These are phyloP conservation scores for Hormaphis cornu DNA, from an alignment of 1,140 invertebrate genomes.

Conservation along the genomic window DNA sequence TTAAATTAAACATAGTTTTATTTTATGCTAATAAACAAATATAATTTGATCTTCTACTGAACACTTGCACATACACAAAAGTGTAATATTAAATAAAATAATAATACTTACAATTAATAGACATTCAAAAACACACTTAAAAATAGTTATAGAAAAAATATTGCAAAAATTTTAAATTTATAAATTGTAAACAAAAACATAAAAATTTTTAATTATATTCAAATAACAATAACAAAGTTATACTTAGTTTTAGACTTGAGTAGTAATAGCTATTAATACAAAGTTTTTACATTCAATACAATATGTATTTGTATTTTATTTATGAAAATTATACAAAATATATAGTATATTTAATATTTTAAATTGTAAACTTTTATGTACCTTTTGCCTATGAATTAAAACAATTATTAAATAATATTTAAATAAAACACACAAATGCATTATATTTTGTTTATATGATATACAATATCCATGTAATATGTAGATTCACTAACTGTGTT, in stretches of 20 bases:
- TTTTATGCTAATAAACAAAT: slow-evolving; percentile 17
- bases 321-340: not conserved
- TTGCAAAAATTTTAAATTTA: too few species aligned
- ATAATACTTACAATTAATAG: slow-evolving; percentile 3
- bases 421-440: too few species aligned
- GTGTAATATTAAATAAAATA: not conserved
- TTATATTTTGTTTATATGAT: too few species aligned
- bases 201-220: not conserved
- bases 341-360: too few species aligned
- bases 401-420: too few species aligned
- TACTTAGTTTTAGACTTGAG: too few species aligned
- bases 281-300: not conserved
- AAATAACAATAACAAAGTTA: slow-evolving; percentile 5
- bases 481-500: too few species aligned
- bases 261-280: not conserved
- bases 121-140: not conserved
- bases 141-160: not conserved
- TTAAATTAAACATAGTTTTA: not conserved
- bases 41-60: slow-evolving; percentile 17
- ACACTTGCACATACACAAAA: slow-evolving; percentile 11
- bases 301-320: not conserved
- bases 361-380: too few species aligned
- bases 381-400: too few species aligned
- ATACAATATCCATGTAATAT: too few species aligned
- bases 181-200: not conserved